Percentiles rank a stretch among this genome's conserved stretches.
These are phyloP conservation scores for Psittacula cyanocephala DNA, from an alignment of 2,113 vertebrate species.

Conservation along the genomic window DNA sequence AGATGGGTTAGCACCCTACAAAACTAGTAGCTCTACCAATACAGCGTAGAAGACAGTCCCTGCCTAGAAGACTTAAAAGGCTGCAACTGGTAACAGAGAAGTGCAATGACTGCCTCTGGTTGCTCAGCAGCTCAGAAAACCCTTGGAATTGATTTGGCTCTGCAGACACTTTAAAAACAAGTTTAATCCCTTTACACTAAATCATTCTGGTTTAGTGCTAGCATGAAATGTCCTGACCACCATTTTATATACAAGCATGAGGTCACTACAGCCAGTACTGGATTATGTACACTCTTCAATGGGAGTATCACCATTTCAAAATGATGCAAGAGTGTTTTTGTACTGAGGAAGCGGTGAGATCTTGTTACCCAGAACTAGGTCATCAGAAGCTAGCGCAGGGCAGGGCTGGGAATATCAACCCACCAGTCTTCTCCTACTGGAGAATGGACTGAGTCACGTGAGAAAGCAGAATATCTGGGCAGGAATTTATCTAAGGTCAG, in stretches of 20 bases:
- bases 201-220: background rate
- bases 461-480: background rate
- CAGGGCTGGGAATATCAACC: background rate
- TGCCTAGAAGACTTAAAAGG: background rate
- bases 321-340: background rate
- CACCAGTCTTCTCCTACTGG: background rate
- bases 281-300: background rate
- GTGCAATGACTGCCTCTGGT: conserved; percentile 8
- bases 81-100: background rate
- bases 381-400: background rate
- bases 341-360: background rate
- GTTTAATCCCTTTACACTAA: conserved; percentile 18
- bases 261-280: background rate
- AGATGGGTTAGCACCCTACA: background rate
- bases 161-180: background rate
- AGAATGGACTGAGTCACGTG: background rate
- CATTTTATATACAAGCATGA: background rate
- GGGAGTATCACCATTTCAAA: background rate
- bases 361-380: background rate
- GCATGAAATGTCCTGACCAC: background rate
- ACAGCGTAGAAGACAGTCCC: background rate
- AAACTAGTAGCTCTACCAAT: background rate
- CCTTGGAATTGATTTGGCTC: conserved; percentile 9
- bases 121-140: conserved; percentile 44
- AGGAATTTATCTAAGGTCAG: background rate